Evolutionary conservation across 2,888 invertebrate genomes (phyloP), one percentile per base, ranked within the genome.

Genomic region (Drosophila anomalata): DNA sequence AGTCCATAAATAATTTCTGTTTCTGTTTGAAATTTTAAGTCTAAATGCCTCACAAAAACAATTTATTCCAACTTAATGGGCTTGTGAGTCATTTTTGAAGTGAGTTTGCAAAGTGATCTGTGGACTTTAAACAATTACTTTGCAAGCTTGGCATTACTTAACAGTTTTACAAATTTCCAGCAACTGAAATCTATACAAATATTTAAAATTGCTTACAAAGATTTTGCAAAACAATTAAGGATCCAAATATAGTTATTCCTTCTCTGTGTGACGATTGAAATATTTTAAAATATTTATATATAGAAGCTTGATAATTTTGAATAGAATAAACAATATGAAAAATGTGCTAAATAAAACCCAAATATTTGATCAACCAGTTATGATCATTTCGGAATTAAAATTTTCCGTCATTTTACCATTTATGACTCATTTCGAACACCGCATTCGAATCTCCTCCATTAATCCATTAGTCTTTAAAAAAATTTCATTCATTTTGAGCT

Each of bases 91-190:
- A 68, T 39, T 56, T 55, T 39, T 8, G 8, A 24, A n/a, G 11
- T 20, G 9, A 17, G 12, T 39, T 22, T 7, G 53, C 39, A 14
- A 65, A 33, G 24, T 22, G n/a, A 20, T 14, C 41, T 63, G n/a
- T 57, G 70, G 14, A 70, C 67, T 71, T 46, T 46, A 17, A 36
- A 46, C 53, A 24, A 51, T 55, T 73, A 24, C 46, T 44, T 70
- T 70, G 66, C 20, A 20, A 63, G 63, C 33, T 51, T 33, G 12
- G 73, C 74, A 52, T 70, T 74, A 74, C 47, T 56, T 75, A 73
- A 66, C 70, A 74, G 55, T 20, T 56, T 66, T 8, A 6, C 33
- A 8, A 52, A 65, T 44, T 56, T 33, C 51, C 31, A 24, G 20
- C 14, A 50, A 46, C 53, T 61, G 31, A 20, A 33, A 55, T 52